Base-by-base conservation (phyloP, 2,888 invertebrate species). In the Cephonodes hylas region DNA sequence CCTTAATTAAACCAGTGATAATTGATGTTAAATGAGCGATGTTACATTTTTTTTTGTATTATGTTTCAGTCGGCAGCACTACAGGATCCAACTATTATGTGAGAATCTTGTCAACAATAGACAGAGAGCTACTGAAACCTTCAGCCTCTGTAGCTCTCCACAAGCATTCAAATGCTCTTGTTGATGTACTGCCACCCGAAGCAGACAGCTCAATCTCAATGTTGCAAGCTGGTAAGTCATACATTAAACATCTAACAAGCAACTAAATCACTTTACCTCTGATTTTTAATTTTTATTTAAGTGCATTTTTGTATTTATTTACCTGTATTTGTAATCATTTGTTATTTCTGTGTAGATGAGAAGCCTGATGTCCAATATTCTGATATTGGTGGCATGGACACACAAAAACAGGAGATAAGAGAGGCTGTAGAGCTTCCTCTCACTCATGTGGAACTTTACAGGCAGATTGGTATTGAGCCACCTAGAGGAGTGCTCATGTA, bases 31-130 rank as follows among this genome's bases (percentile, higher is more conserved):
- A n/a, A n/a, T n/a, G n/a, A n/a, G n/a, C n/a, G n/a, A n/a, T n/a
- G n/a, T n/a, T n/a, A n/a, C n/a, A n/a, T n/a, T n/a, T n/a, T n/a
- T n/a, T n/a, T n/a, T n/a, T n/a, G 27, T 31, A 27, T 57, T 6
- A 48, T 68, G 53, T 45, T 77, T 15, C 79, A 88, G 99, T 99
- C 65, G 99, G 99, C 57, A 99, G 99, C 57, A 99, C 99, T 20
- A 99, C 99, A 42, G 99, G 99, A 31, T 99, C 99, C 0, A 99
- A 99, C 92, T 99, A 99, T 88, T 99, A 99, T 93, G 99, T 99
- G 13, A 95, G 99, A 18, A 99, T 99, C 81, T 91, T 99, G 63
- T 99, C 99, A 2, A 99, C 99, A 3, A 98, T 99, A 74, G 99
- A 99, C 86, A 93, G 99, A 13, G 99, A 99, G 86, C 89, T 99